phyloP scores from a whole-genome alignment of 1,140 invertebrate genomes.

The Zaprionus nigranus region DNA sequence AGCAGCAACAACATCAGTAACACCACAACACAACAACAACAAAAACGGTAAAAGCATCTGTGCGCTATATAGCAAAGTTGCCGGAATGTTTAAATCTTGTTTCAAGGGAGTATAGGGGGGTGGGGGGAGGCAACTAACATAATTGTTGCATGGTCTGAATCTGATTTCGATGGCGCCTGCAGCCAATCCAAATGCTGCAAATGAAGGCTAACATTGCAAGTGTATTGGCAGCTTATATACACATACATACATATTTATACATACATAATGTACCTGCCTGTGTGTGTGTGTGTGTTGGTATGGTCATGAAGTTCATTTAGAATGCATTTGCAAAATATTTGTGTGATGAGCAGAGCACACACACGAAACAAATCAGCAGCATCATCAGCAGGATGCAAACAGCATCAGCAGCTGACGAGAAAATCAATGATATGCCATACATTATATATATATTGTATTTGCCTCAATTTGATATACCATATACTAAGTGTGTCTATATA shows the following conservation, averaged over 20 bases:
- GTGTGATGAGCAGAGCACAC: conserved; percentile 35
- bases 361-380: conserved; percentile 20
- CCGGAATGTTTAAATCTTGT: conserved; percentile 40
- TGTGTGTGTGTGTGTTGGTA: background rate
- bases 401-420: conserved; percentile 1
- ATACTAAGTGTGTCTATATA: no score
- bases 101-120: background rate
- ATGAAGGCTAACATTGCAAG: conserved; percentile 39
- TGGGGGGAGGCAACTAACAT: conserved; percentile 3
- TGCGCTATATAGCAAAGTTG: background rate
- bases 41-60: background rate
- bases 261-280: background rate
- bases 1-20: background rate
- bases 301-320: conserved; percentile 30
- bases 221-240: conserved; percentile 1
- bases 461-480: background rate
- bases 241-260: background rate
- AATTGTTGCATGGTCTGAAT: conserved; percentile 53
- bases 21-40: background rate
- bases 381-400: conserved; percentile 23
- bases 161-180: conserved; percentile 40
- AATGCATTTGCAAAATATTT: conserved; percentile 49
- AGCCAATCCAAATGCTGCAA: conserved; percentile 43
- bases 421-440: conserved; percentile 1
- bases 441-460: background rate